A percentile compares a stretch with the other conserved stretches of the same genome.
Evolutionary conservation across 2,113 vertebrate genomes (phyloP).

Genomic region (Xiphophorus maculatus): DNA sequence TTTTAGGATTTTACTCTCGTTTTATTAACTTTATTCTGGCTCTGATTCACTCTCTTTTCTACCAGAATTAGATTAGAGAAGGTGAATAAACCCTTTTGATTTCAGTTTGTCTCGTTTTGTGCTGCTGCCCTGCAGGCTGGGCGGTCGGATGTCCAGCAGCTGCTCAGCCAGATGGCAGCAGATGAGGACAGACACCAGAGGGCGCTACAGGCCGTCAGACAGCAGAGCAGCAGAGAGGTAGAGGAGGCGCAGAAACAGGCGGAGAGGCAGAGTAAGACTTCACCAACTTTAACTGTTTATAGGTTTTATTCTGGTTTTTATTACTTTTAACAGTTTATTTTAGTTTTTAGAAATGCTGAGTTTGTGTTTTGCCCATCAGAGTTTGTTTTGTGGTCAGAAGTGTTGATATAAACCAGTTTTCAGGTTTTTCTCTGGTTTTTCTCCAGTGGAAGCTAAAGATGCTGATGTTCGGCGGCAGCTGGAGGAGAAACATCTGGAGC

Average conservation of each 20-base stretch:
- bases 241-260: slow-evolving; percentile 43
- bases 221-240: slow-evolving; percentile 46
- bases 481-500: slow-evolving; percentile 81
- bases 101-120: not conserved
- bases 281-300: too few species aligned
- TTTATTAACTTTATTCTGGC: too few species aligned
- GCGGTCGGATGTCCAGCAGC: slow-evolving; percentile 49
- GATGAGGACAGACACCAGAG: slow-evolving; percentile 69
- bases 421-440: not conserved
- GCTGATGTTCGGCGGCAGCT: slow-evolving; percentile 76
- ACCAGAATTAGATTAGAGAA: not conserved
- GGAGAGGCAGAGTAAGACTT: slow-evolving; percentile 55
- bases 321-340: too few species aligned
- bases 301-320: too few species aligned
- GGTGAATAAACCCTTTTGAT: too few species aligned
- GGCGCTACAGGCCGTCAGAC: slow-evolving; percentile 56
- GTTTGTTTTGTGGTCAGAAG: too few species aligned
- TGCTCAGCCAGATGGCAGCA: slow-evolving; percentile 55
- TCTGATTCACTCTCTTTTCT: too few species aligned
- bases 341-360: too few species aligned
- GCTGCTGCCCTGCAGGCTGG: slow-evolving; percentile 49
- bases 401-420: too few species aligned
- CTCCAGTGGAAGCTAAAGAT: slow-evolving; percentile 84
- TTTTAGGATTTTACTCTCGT: too few species aligned
- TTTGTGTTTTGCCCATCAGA: too few species aligned